phyloP scores from a whole-genome alignment of 2,888 invertebrate genomes.

The Cotesia congregata region DNA sequence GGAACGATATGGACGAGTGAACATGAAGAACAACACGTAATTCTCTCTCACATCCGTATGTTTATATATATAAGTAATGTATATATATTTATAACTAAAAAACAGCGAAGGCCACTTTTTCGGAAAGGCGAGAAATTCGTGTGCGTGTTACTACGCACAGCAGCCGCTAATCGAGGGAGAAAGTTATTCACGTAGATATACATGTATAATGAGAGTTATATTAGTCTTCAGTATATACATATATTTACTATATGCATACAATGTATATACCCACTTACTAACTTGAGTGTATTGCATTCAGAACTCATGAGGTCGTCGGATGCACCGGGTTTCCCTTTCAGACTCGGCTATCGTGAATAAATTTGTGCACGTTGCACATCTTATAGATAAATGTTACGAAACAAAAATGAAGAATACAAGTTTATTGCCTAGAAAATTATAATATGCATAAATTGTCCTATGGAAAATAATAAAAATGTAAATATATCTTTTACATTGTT shows the following conservation, averaged over 20 bases:
- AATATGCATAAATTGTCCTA: neutral
- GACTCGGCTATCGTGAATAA: slow-evolving; percentile 37
- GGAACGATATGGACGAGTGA: slow-evolving; percentile 10
- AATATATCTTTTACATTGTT: no score
- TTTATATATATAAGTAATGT: neutral
- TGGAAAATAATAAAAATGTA: no score
- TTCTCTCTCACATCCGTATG: slow-evolving; percentile 20
- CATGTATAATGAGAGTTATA: neutral
- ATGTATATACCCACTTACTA: neutral
- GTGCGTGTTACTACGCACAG: slow-evolving; percentile 47
- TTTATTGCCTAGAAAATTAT: neutral
- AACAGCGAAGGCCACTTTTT: slow-evolving; percentile 42
- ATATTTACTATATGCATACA: neutral
- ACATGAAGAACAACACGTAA: slow-evolving; percentile 10
- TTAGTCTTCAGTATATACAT: neutral
- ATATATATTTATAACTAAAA: slow-evolving; percentile 10
- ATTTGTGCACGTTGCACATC: neutral
- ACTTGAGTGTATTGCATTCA: slow-evolving; percentile 39
- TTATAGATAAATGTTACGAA: slow-evolving; percentile 21
- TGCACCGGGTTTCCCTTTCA: slow-evolving; percentile 46
- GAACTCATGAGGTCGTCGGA: slow-evolving; percentile 45
- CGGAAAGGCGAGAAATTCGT: slow-evolving; percentile 48
- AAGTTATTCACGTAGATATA: slow-evolving; percentile 43
- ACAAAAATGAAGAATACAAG: slow-evolving; percentile 4
- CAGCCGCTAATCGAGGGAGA: slow-evolving; percentile 49